Evolutionary conservation across 2,888 invertebrate species (phyloP), one percentile per base, ranked within the genome.

Genomic region (Cerastoderma edule): DNA sequence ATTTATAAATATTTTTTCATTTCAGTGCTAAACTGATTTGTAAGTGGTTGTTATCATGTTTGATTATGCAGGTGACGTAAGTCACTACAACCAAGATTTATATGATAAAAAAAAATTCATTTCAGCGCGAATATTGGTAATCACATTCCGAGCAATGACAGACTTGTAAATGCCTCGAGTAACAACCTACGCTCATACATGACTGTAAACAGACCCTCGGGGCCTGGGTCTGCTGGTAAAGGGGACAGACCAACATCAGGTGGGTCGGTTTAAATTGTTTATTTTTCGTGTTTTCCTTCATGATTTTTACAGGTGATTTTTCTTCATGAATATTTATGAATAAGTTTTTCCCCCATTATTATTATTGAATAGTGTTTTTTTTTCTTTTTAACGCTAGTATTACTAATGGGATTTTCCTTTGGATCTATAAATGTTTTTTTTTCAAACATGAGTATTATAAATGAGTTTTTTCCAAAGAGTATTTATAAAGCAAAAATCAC

Each of bases 141-240:
- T n/a, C 60, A 35, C 22, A 16, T 13, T 19, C 67, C 85, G 16
- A 84, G 87, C 32, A 89, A 90, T 46, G 91, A 91, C 83, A 78
- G 90, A 56, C 83, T 91, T 35, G 85, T 88, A 13, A 91, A 91
- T 70, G 89, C 88, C 13, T 83, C 89, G 46, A 88, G 91, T 64
- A 88, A 87, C 70, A 90, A 87, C 67, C 78, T 90, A 13, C 79
- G 91, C 28, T 89, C 91, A 0, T 92, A 91, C 67, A 82, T 91
- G 63, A 90, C 91, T 0, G 91, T 92, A 0, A 89, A 87, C 72
- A 57, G 92, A 78, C 91, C 92, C 1, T 72, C 84, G 28, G 85
- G 80, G 6, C 81, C 86, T 1, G 71, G 77, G 32, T 73, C 84
- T 19, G 70, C 75, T 2, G 77, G 73, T 10, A 78, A 72, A 50